Evolutionary conservation across 2,888 invertebrate genomes (phyloP), one percentile per base, ranked within the genome.

Genomic region (Tetragnatha montana): DNA sequence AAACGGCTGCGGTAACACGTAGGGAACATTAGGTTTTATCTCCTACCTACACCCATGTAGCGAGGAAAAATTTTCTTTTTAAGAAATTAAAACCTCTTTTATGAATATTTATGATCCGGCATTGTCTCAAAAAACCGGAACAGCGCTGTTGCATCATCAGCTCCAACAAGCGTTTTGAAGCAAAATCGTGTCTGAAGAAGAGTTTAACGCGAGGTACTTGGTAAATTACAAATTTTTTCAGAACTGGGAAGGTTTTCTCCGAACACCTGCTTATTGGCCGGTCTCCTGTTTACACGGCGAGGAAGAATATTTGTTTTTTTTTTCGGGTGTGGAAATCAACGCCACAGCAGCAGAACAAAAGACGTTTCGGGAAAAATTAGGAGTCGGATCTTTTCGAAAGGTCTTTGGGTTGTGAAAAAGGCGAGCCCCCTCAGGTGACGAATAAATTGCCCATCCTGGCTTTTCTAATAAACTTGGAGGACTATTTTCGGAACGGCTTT

Each of bases 41-140:
- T 60, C 17, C 14, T 68, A 17, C 17, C 14, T 68, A 17, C 78
- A 14, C 21, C 3, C 14, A 19, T 19, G 76, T 78, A 17, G 3
- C 12, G 1, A n/a, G n/a, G 6, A 22, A 12, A 50, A 22, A 17
- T 35, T 60, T 17, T 0, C 60, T 60, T 14, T 60, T 60, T 8
- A 35, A 60, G 78, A 78, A 78, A 60, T 78, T 22, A 78, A 78
- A 78, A 71, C 12, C 35, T 21, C n/a, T 60, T 78, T 78, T 78
- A 78, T 78, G 78, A 78, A 78, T 78, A 78, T 78, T 78, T 78
- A 78, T 78, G 78, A 78, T 68, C 51, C 19, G 50, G 51, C 60
- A 60, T 60, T 68, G 22, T 78, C 60, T 68, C 51, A 78, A 78
- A 78, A 78, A 19, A 22, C 8, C 21, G 6, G 60, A 78, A 60